Percentiles rank a stretch among this genome's conserved stretches.
phyloP scores from a whole-genome alignment of 1,140 invertebrate species.

The Calephelis nemesis region DNA sequence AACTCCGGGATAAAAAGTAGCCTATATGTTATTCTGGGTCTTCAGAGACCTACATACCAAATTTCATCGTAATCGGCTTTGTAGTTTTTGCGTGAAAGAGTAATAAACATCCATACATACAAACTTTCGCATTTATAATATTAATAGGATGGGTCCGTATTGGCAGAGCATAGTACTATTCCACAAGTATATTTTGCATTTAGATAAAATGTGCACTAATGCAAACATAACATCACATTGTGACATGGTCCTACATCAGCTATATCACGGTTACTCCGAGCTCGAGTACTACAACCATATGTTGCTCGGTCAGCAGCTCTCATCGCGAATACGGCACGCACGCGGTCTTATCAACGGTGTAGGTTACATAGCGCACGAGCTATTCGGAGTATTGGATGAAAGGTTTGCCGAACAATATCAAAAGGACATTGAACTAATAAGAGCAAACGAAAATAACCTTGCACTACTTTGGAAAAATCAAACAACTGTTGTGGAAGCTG shows the following conservation, averaged over 20 bases:
- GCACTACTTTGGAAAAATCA: conserved; percentile 29
- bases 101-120: too few species aligned
- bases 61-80: too few species aligned
- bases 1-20: too few species aligned
- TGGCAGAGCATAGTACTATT: conserved; percentile 27
- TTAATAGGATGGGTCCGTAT: conserved; percentile 33
- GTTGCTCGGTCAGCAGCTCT: too few species aligned
- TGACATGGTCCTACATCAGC: conserved; percentile 20
- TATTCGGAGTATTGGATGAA: conserved; percentile 37
- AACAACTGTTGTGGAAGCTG: not conserved
- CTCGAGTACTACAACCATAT: conserved; percentile 37
- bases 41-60: too few species aligned
- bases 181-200: conserved; percentile 29
- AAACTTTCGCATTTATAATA: too few species aligned
- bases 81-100: too few species aligned
- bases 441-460: too few species aligned
- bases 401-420: conserved; percentile 37
- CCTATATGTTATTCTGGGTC: too few species aligned
- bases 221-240: conserved; percentile 30
- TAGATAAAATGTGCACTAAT: conserved; percentile 30
- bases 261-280: conserved; percentile 33
- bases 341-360: conserved; percentile 37
- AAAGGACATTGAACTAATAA: too few species aligned
- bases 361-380: conserved; percentile 33
- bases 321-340: conserved; percentile 10